Conservation (phyloP, 2,888 invertebrate genomes). For the Coelogynopora nodosa region DNA sequence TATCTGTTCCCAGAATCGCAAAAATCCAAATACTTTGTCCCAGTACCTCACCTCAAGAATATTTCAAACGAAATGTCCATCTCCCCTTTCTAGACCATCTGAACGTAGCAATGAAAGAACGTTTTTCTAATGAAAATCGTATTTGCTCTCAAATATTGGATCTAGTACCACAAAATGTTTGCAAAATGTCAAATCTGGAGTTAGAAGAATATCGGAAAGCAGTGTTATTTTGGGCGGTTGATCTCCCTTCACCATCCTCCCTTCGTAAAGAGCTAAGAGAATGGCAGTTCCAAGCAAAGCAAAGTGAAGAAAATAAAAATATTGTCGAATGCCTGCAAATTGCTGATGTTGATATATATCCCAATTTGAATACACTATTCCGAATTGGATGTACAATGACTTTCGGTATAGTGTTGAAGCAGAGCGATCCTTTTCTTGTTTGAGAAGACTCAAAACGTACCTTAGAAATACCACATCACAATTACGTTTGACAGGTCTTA, state of each 20-base stretch:
- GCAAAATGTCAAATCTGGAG: background rate
- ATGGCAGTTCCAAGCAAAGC: background rate
- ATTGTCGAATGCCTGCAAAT: background rate
- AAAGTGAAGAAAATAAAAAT: background rate
- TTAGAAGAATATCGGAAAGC: background rate
- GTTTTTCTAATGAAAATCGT: background rate
- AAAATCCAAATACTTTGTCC: background rate
- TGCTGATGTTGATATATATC: background rate
- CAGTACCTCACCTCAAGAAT: background rate
- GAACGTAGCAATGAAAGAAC: background rate
- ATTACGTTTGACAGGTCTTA: background rate
- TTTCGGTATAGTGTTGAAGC: background rate
- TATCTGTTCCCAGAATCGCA: conserved; percentile 7
- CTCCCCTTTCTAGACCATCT: background rate
- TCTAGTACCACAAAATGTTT: background rate
- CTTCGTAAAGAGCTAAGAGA: background rate
- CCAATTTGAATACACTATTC: background rate
- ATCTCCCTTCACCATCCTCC: background rate
- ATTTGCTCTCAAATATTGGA: background rate
- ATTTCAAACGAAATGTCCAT: background rate
- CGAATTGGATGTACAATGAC: background rate
- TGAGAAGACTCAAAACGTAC: background rate
- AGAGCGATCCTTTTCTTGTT: background rate
- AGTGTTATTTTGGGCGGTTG: background rate
- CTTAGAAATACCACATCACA: background rate